Evolutionary conservation across 2,888 invertebrate genomes (phyloP).

Genomic region (Phengaris arion): DNA sequence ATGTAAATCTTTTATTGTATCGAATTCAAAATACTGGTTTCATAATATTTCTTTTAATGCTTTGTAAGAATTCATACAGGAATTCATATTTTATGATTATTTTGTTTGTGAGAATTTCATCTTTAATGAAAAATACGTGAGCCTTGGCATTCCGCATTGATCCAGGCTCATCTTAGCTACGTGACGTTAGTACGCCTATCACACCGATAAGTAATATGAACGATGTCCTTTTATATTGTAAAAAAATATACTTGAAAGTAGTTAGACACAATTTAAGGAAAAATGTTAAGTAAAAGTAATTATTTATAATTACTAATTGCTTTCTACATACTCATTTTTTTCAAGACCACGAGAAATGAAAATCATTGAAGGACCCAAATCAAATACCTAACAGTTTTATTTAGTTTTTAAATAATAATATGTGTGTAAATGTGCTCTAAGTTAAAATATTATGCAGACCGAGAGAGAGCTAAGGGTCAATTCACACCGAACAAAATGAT

Average conservation of each 20-base stretch:
- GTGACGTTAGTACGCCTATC: conserved; percentile 49
- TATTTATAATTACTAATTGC: neutral
- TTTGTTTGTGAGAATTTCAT: conserved; percentile 42
- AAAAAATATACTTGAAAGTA: neutral
- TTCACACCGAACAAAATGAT: too few relatives aligned
- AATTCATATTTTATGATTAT: conserved; percentile 17
- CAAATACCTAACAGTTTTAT: neutral
- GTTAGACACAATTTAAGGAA: too few relatives aligned
- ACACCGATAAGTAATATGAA: conserved; percentile 40
- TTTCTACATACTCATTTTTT: neutral
- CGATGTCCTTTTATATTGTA: neutral
- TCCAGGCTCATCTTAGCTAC: conserved; percentile 67
- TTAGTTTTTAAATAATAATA: neutral
- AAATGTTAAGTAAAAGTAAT: too few relatives aligned
- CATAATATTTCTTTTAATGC: neutral
- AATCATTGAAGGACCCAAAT: neutral
- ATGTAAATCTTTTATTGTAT: too few relatives aligned
- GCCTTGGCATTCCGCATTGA: conserved; percentile 66
- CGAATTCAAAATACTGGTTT: neutral
- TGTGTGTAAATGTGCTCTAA: too few relatives aligned
- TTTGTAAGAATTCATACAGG: neutral
- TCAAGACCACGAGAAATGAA: too few relatives aligned
- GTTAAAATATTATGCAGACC: too few relatives aligned
- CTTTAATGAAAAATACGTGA: conserved; percentile 74
- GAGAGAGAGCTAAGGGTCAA: too few relatives aligned